A percentile compares a stretch with the other conserved stretches of the same genome.
Evolutionary conservation across 2,797 vertebrate genomes (phyloP).

Genomic region (Melanotaenia maccullochi): DNA sequence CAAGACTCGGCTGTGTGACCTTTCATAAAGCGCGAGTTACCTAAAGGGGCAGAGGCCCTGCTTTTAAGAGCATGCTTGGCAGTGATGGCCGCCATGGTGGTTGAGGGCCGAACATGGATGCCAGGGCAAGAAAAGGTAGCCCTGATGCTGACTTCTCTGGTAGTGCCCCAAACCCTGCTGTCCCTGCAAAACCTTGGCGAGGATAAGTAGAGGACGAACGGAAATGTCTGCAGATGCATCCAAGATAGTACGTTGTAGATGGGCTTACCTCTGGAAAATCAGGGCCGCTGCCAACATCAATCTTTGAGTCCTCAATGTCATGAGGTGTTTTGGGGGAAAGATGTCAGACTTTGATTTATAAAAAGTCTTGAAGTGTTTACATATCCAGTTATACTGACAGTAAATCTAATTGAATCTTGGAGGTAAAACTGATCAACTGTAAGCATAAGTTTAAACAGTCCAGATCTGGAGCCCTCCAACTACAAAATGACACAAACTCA

Average conservation of each 20-base stretch:
- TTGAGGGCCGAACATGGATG: constrained; percentile 72
- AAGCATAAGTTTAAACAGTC: constrained; percentile 32
- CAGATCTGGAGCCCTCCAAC: constrained; percentile 49
- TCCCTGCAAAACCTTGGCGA: constrained; percentile 59
- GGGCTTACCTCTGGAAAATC: constrained; percentile 63
- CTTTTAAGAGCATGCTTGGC: constrained; percentile 81
- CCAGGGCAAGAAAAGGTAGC: constrained; percentile 76
- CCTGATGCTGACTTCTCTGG: constrained; percentile 58
- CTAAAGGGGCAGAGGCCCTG: constrained; percentile 80
- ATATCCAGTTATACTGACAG: not conserved
- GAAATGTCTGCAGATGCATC: constrained; percentile 57
- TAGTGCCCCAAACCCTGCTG: constrained; percentile 63
- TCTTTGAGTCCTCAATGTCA: constrained; percentile 73
- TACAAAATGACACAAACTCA: constrained; percentile 71
- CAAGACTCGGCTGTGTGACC: constrained; percentile 85
- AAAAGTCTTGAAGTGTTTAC: constrained; percentile 1
- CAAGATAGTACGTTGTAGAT: constrained; percentile 52
- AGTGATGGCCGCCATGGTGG: constrained; percentile 72
- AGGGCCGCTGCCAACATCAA: constrained; percentile 52
- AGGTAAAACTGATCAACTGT: not conserved
- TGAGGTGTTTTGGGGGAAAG: constrained; percentile 36
- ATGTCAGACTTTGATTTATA: constrained; percentile 47
- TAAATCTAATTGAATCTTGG: not conserved
- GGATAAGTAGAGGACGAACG: constrained; percentile 74
- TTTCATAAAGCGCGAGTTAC: constrained; percentile 80